phyloP scores from a whole-genome alignment of 2,888 invertebrate genomes.

The Torymus aiolomorphi region DNA sequence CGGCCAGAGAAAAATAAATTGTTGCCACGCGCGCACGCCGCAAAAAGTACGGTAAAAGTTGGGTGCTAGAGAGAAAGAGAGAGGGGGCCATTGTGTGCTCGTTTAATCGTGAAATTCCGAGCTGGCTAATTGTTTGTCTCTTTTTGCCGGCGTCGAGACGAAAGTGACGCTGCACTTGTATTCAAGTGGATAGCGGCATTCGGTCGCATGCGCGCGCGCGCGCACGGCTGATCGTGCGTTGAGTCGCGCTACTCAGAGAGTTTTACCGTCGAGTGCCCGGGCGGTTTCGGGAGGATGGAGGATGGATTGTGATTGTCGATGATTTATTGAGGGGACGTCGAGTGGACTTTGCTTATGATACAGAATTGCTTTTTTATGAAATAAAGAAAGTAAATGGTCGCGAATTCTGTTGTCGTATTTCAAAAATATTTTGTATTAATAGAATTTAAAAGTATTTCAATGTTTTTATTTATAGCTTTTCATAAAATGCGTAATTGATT shows the following conservation, averaged over 20 bases:
- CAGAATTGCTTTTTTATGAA: too few species aligned
- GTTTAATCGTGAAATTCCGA: slow-evolving; percentile 38
- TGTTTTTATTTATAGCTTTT: too few species aligned
- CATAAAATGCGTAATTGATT: too few species aligned
- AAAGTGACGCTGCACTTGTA: slow-evolving; percentile 17
- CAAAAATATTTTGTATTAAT: too few species aligned
- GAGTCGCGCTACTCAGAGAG: background rate
- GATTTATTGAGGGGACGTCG: too few species aligned
- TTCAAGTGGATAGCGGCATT: background rate
- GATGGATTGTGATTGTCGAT: too few species aligned
- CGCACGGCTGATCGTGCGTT: slow-evolving; percentile 6
- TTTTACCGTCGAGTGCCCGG: background rate
- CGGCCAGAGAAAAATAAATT: slow-evolving; percentile 52
- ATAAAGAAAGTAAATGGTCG: too few species aligned
- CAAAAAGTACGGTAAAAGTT: background rate
- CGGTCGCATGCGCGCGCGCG: too few species aligned
- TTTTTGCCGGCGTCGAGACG: background rate
- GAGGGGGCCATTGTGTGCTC: slow-evolving; percentile 19
- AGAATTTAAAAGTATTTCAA: too few species aligned
- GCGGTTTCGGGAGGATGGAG: too few species aligned
- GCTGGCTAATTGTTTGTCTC: slow-evolving; percentile 41
- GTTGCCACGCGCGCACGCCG: background rate
- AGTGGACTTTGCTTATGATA: too few species aligned
- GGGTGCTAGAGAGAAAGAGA: background rate
- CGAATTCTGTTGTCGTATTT: too few species aligned